Percentiles rank a stretch among this genome's conserved stretches.
phyloP scores from a whole-genome alignment of 1,140 invertebrate genomes.

The Drosophila bocki region DNA sequence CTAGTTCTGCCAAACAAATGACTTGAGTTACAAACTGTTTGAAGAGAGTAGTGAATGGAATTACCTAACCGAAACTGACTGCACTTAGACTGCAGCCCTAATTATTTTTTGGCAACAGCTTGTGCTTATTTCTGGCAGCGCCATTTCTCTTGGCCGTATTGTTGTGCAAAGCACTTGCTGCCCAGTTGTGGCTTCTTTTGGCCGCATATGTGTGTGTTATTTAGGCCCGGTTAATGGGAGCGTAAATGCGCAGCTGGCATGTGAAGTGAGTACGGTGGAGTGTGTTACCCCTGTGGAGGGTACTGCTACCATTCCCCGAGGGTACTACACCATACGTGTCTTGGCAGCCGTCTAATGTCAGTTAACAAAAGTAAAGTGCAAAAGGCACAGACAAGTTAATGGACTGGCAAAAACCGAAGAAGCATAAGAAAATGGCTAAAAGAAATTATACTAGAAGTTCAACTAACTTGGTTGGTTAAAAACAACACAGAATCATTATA shows the following conservation, averaged over 20 bases:
- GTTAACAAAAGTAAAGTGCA: constrained; percentile 70
- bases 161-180: constrained; percentile 72
- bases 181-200: constrained; percentile 34
- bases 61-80: constrained; percentile 10
- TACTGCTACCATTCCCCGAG: constrained; percentile 16
- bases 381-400: constrained; percentile 80
- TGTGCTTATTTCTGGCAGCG: constrained; percentile 22
- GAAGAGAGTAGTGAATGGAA: not conserved
- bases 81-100: constrained; percentile 45
- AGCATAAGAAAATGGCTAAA: constrained; percentile 33
- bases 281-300: constrained; percentile 46
- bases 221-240: constrained; percentile 77
- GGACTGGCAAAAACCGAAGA: constrained; percentile 65
- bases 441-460: constrained; percentile 46
- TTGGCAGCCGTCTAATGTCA: constrained; percentile 65
- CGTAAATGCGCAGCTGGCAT: constrained; percentile 81
- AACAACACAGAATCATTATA: constrained; percentile 23
- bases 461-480: constrained; percentile 46
- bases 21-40: constrained; percentile 57
- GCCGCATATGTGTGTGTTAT: constrained; percentile 48
- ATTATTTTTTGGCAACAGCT: constrained; percentile 49
- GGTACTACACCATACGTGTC: constrained; percentile 8
- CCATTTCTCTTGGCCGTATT: constrained; percentile 64
- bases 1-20: constrained; percentile 42
- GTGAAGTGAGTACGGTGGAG: constrained; percentile 62